Conservation (phyloP, 2,113 vertebrate species). For the Ardeotis arabs region DNA sequence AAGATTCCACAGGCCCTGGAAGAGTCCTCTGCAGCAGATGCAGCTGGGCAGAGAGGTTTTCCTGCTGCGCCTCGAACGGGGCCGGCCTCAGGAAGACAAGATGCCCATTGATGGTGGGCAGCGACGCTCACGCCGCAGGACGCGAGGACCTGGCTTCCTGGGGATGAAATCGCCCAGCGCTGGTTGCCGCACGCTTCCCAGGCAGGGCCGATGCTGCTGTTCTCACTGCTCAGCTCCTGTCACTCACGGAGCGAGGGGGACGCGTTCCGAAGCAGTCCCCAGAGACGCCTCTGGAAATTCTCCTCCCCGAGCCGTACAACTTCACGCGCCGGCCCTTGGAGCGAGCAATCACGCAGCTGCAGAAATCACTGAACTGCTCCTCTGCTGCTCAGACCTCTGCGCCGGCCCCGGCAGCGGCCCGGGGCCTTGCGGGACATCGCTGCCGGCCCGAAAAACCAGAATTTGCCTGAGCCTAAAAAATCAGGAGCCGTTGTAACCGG, state of each 20-base stretch:
- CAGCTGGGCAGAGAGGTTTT: neutral
- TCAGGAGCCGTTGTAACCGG: neutral
- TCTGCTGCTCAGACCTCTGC: neutral
- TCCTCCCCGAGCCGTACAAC: neutral
- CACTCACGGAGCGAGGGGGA: neutral
- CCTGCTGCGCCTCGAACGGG: neutral
- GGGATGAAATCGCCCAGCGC: neutral
- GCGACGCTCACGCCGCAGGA: neutral
- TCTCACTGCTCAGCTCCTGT: neutral
- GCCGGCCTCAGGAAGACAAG: neutral
- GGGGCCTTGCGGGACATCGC: neutral
- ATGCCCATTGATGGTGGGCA: neutral
- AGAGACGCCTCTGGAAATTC: neutral
- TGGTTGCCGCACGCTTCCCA: neutral
- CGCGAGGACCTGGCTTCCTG: neutral
- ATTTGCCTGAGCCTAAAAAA: neutral
- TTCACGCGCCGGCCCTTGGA: neutral
- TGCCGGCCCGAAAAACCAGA: neutral
- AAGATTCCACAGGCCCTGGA: neutral
- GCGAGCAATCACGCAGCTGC: neutral
- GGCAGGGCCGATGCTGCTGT: neutral
- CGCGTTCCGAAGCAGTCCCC: neutral
- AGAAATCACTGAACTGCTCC: neutral
- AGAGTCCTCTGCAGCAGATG: neutral
- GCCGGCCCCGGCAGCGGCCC: neutral